A percentile compares a stretch with the other conserved stretches of the same genome.
phyloP scores from a whole-genome alignment of 2,888 invertebrate species.

The Hirtodrosophila trivittata region DNA sequence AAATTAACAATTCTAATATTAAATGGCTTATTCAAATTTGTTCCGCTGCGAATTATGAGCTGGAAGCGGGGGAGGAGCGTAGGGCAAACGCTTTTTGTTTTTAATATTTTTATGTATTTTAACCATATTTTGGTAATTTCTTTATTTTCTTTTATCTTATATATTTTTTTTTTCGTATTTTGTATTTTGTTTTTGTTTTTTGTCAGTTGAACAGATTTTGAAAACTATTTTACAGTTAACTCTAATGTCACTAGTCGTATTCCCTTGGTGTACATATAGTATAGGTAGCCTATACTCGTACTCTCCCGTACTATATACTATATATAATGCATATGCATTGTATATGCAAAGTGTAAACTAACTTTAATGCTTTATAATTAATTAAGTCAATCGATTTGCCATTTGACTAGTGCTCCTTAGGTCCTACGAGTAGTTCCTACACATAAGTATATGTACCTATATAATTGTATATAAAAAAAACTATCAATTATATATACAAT shows the following conservation, averaged over 20 bases:
- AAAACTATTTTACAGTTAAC: conserved; percentile 51
- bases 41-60: conserved; percentile 31
- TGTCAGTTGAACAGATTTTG: conserved; percentile 37
- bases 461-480: conserved; percentile 3
- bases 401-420: conserved; percentile 45
- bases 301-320: conserved; percentile 2
- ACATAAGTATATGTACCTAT: not conserved
- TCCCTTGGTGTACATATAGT: not conserved
- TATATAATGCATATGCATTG: conserved; percentile 11
- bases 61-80: conserved; percentile 40
- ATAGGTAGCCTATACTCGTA: not conserved
- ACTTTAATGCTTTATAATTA: conserved; percentile 27
- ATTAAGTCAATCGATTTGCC: conserved; percentile 53
- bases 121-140: conserved; percentile 6
- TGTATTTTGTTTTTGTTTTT: conserved; percentile 6
- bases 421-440: conserved; percentile 16
- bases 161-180: conserved; percentile 1
- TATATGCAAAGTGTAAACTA: no score
- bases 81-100: conserved; percentile 11
- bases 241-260: conserved; percentile 13
- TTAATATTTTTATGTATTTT: conserved; percentile 7
- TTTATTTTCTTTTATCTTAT: not conserved
- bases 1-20: conserved; percentile 4
- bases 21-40: conserved; percentile 6
- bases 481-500: not conserved